A percentile compares a stretch with the other conserved stretches of the same genome.
Evolutionary conservation across 2,888 invertebrate genomes (phyloP).

Genomic region (Spisula solida): DNA sequence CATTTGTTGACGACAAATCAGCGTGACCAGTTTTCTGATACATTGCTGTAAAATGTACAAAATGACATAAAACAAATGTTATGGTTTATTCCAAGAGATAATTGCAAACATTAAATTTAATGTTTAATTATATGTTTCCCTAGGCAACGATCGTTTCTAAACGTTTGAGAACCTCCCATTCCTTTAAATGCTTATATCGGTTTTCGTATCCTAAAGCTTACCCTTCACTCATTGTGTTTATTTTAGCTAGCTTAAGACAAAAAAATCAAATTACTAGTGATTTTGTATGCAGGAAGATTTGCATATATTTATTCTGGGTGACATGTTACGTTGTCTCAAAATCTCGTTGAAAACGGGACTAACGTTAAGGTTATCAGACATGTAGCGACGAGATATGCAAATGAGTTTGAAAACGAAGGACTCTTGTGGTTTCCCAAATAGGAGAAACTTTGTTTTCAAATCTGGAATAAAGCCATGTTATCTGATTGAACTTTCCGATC

Average conservation of each 20-base stretch:
- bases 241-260: slow-evolving; percentile 9
- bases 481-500: slow-evolving; percentile 47
- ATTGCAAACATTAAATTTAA: no score
- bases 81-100: no score
- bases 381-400: slow-evolving; percentile 59
- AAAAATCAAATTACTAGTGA: slow-evolving; percentile 11
- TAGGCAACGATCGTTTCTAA: neutral
- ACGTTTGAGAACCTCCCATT: neutral
- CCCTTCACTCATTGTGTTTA: neutral
- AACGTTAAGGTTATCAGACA: slow-evolving; percentile 57
- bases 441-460: slow-evolving; percentile 48
- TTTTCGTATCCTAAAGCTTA: neutral
- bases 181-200: neutral
- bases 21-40: no score
- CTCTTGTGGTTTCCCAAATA: slow-evolving; percentile 6
- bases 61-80: no score
- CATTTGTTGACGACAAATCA: no score
- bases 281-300: slow-evolving; percentile 1
- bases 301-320: slow-evolving; percentile 34
- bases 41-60: no score
- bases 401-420: neutral
- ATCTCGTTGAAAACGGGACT: slow-evolving; percentile 25
- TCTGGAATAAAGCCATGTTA: slow-evolving; percentile 51
- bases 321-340: slow-evolving; percentile 33
- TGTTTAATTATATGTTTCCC: no score